A percentile compares a stretch with the other conserved stretches of the same genome.
These are phyloP conservation scores for Zhuqinia jingwanae DNA, from an alignment of 2,888 invertebrate species.

Conservation along the genomic window DNA sequence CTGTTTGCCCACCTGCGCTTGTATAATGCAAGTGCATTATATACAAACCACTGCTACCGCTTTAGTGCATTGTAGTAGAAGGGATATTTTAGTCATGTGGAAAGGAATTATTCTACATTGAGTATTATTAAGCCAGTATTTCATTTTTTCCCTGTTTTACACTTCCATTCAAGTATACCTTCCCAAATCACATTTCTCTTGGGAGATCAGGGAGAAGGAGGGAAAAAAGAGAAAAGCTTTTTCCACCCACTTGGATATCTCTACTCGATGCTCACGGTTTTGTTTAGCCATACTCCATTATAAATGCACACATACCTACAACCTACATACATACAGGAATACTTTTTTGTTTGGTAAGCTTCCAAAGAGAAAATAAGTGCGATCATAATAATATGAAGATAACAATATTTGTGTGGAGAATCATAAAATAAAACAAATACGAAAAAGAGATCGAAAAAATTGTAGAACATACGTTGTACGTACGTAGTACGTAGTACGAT, in stretches of 20 bases:
- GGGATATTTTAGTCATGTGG: slow-evolving; percentile 25
- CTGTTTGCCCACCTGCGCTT: background rate
- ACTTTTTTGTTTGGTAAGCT: background rate
- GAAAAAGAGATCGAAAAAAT: too few relatives aligned
- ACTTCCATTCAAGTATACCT: background rate
- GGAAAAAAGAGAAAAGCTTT: background rate
- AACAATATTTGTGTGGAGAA: too few relatives aligned
- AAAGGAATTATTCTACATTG: slow-evolving; percentile 7
- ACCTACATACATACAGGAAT: too few relatives aligned
- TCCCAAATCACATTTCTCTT: slow-evolving; percentile 13
- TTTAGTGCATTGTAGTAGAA: too few relatives aligned
- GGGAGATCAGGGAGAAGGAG: too few relatives aligned
- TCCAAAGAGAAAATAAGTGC: background rate
- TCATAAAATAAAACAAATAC: too few relatives aligned
- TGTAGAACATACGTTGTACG: too few relatives aligned
- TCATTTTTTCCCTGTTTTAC: slow-evolving; percentile 15
- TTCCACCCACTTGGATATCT: background rate
- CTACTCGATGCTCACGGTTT: background rate
- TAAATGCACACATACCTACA: too few relatives aligned
- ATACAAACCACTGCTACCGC: too few relatives aligned
- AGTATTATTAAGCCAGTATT: slow-evolving; percentile 19
- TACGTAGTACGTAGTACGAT: too few relatives aligned
- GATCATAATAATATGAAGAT: too few relatives aligned
- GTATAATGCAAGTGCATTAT: background rate
- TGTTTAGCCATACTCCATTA: slow-evolving; percentile 1